A percentile compares a stretch with the other conserved stretches of the same genome.
These are phyloP conservation scores for Daboia siamensis DNA, from an alignment of 2,113 vertebrate species.

Conservation along the genomic window DNA sequence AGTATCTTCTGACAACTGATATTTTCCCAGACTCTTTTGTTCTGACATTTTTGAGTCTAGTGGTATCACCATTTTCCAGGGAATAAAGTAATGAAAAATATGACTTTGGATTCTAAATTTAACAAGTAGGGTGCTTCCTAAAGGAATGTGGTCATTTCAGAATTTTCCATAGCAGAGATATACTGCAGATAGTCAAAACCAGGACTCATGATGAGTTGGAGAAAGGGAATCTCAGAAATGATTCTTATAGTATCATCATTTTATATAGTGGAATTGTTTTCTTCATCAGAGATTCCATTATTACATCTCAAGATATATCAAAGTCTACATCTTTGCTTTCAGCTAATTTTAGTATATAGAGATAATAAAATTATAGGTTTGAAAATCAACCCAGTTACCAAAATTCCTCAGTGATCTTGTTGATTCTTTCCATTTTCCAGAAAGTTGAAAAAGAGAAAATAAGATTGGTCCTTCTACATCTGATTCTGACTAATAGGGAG, in stretches of 20 bases:
- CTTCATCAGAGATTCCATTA: not conserved
- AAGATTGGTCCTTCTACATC: not conserved
- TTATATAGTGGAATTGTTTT: not conserved
- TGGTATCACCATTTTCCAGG: not conserved
- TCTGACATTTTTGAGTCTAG: not conserved
- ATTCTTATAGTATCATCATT: not conserved
- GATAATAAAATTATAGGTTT: not conserved
- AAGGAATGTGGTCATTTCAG: not conserved
- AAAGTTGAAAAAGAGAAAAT: not conserved
- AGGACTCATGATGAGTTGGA: not conserved
- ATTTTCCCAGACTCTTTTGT: not conserved
- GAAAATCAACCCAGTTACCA: not conserved
- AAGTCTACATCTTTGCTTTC: not conserved
- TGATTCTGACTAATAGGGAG: not conserved
- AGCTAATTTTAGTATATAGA: not conserved
- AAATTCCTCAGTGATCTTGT: not conserved
- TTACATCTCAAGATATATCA: not conserved
- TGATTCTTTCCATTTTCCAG: not conserved
- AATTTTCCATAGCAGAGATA: not conserved
- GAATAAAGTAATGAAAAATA: not conserved
- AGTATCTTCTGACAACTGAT: not conserved
- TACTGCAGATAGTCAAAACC: not conserved
- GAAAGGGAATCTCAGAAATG: not conserved
- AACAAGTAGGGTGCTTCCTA: not conserved
- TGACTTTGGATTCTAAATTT: not conserved